Evolutionary conservation across 1,140 invertebrate genomes (phyloP), one percentile per base, ranked within the genome.

Genomic region (Pseudomyrmex concolor): DNA sequence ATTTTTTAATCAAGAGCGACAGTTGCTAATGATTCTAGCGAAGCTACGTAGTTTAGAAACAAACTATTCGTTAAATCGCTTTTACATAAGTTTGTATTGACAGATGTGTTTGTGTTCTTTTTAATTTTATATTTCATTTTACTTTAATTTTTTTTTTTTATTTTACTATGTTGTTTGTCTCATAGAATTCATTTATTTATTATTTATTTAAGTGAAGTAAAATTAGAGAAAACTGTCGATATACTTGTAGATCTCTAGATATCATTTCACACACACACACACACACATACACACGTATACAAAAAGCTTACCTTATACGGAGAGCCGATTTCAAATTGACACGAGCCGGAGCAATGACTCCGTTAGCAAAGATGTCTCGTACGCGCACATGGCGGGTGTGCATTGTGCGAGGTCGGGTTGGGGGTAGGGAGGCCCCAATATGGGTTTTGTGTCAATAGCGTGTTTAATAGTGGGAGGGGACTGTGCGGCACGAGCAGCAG

Each of bases 381-480:
- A 25, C 51, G 84, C 55, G 72, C 91, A 90, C 89, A 90, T 90
- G 88, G 89, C 82, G 51, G 62, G 48, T 34, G 12, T 25, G 57
- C 73, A 90, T 90, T 90, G 90, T 90, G 83, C 77, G 77, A 87
- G 86, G 77, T 84, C 81, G 83, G 55, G 19, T 70, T 78, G 85
- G 51, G 51, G 63, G 71, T 19, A 19, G 57, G 83, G 81, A 81
- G 76, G 83, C 82, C 82, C 81, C 86, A 90, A 89, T 88, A 89
- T 90, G 84, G 84, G 85, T 89, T 88, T 88, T 89, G 85, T 92
- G 90, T 92, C 89, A 93, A 91, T 93, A 91, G 91, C 86, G 73
- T 90, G 90, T 91, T 91, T 90, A 91, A 91, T 91, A 90, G 92
- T 92, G 90, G 92, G 92, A 93, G 92, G 92, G 91, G 91, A 91